Conservation (phyloP, 2,888 invertebrate species). For the Prenolepis imparis region DNA sequence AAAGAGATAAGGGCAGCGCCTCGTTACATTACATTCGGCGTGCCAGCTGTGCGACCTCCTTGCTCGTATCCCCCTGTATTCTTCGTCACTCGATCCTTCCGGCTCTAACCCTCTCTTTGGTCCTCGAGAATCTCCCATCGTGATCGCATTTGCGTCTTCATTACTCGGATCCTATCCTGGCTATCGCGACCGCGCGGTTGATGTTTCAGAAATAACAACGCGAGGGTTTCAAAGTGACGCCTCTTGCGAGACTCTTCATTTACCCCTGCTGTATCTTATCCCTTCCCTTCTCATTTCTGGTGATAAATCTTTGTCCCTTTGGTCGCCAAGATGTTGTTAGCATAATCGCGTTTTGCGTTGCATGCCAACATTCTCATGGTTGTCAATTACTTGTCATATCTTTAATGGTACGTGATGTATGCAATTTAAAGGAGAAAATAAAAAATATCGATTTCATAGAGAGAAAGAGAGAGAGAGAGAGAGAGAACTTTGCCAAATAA, state of each 20-base stretch:
- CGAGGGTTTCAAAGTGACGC: conserved; percentile 45
- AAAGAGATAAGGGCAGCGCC: conserved; percentile 78
- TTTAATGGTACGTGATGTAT: neutral
- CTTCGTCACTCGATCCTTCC: conserved; percentile 41
- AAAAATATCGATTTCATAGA: neutral
- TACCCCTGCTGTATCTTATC: conserved; percentile 39
- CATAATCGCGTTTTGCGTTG: neutral
- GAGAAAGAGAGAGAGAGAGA: too few species aligned
- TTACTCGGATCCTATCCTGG: conserved; percentile 63
- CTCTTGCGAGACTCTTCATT: conserved; percentile 45
- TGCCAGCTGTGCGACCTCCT: conserved; percentile 72
- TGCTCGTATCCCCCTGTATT: conserved; percentile 24
- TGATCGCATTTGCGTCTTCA: conserved; percentile 60
- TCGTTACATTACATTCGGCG: conserved; percentile 79
- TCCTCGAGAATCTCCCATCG: conserved; percentile 54
- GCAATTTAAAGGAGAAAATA: neutral
- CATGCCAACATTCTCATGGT: conserved; percentile 22
- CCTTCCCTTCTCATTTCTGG: conserved; percentile 42
- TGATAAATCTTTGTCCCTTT: conserved; percentile 48
- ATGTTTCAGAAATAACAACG: conserved; percentile 61
- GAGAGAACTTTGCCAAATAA: neutral
- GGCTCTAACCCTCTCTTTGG: conserved; percentile 47
- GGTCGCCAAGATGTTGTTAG: conserved; percentile 14
- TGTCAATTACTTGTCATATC: conserved; percentile 1
- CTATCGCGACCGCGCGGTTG: conserved; percentile 56